phyloP scores from a whole-genome alignment of 2,113 vertebrate species.

The Thinocorus orbignyianus region DNA sequence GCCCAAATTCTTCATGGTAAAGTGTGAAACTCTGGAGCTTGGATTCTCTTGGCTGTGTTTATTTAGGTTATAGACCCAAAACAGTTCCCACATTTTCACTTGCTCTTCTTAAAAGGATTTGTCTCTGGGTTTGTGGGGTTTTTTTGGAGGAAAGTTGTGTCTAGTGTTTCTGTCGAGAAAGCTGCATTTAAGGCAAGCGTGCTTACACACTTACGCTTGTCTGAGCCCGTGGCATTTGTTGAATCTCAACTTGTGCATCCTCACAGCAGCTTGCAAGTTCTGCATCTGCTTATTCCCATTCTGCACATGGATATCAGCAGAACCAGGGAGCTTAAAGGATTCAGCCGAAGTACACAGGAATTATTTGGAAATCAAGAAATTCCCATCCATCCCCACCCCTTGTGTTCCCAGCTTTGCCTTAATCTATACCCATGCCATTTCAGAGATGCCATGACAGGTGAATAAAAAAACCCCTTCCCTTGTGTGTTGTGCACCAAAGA shows the following conservation, averaged over 20 bases:
- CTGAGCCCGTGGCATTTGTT: not conserved
- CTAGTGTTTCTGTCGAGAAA: not conserved
- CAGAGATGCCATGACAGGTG: not conserved
- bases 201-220: not conserved
- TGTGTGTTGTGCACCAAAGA: not conserved
- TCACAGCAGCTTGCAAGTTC: not conserved
- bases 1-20: not conserved
- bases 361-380: constrained; percentile 18
- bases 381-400: not conserved
- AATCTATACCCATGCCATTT: not conserved
- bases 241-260: not conserved
- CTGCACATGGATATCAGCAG: not conserved
- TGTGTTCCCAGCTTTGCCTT: constrained; percentile 23
- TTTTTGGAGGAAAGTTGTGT: not conserved
- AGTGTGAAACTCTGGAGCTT: not conserved
- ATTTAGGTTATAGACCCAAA: not conserved
- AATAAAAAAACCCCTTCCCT: not conserved
- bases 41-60: not conserved
- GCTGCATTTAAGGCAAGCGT: not conserved
- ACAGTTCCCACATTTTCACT: constrained; percentile 4
- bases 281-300: not conserved
- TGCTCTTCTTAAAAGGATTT: not conserved
- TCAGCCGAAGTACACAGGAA: not conserved
- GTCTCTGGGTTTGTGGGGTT: not conserved
- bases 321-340: not conserved